Conservation (phyloP, 2,888 invertebrate species). For the Augiades crinisus region DNA sequence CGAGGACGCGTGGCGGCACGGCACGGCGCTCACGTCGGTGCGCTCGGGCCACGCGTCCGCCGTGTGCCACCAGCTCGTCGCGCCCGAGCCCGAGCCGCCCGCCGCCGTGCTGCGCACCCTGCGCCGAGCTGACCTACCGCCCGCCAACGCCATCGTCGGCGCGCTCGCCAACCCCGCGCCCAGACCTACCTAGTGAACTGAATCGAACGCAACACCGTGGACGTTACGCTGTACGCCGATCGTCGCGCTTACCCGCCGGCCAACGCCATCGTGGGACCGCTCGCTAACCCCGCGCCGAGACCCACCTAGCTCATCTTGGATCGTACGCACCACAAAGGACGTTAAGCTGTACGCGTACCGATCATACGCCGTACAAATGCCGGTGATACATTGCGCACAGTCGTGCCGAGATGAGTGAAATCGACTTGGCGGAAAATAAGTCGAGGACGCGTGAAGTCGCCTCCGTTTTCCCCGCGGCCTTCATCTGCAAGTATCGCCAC, state of each 20-base stretch:
- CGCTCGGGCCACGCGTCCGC: constrained; percentile 96
- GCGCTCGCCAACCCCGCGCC: constrained; percentile 52
- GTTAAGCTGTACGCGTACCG: constrained; percentile 41
- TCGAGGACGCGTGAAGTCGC: no score
- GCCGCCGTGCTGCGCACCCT: constrained; percentile 43
- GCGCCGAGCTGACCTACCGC: constrained; percentile 31
- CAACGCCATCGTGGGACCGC: constrained; percentile 63
- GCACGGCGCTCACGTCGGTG: constrained; percentile 89
- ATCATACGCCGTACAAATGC: no score
- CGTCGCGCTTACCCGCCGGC: constrained; percentile 29
- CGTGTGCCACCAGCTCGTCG: constrained; percentile 90
- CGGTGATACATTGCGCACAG: no score
- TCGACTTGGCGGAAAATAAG: no score
- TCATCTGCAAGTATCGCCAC: no score
- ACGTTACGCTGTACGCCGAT: constrained; percentile 41
- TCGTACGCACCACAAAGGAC: no score
- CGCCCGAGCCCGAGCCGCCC: constrained; percentile 52
- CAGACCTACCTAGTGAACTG: no score
- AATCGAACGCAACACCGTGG: no score
- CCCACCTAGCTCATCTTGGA: no score
- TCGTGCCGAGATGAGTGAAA: no score
- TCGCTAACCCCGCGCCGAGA: constrained; percentile 48
- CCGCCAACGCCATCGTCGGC: constrained; percentile 58
- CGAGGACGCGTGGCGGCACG: constrained; percentile 88
- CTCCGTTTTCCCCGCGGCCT: no score